Conservation (phyloP, 2,113 vertebrate species). For the Campylorhamphus procurvoides region DNA sequence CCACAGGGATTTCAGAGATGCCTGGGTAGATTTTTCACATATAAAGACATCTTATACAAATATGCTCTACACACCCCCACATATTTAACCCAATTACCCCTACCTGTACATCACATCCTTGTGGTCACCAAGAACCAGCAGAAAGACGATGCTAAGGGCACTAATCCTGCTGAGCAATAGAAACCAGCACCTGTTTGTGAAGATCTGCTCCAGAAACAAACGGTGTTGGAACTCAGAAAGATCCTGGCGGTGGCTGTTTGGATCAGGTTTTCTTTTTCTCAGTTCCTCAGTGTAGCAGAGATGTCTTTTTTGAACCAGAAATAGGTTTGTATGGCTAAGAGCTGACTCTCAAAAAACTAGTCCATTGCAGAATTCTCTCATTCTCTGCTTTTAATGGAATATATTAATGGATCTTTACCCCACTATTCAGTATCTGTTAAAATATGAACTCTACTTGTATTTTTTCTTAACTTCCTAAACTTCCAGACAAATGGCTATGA, state of each 20-base stretch:
- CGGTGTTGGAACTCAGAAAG: neutral
- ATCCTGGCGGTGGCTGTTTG: neutral
- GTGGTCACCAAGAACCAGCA: neutral
- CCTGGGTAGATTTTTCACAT: neutral
- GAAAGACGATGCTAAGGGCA: neutral
- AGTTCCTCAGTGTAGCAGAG: neutral
- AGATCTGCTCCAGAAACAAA: neutral
- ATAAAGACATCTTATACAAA: neutral
- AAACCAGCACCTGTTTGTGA: neutral
- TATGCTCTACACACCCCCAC: neutral
- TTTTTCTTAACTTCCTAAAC: neutral
- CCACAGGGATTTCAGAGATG: neutral
- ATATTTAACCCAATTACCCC: neutral
- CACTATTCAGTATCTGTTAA: neutral
- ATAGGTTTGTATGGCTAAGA: neutral
- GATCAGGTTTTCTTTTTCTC: neutral
- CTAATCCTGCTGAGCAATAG: neutral
- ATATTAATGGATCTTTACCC: neutral
- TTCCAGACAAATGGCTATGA: neutral
- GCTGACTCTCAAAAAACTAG: neutral
- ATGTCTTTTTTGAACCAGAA: neutral
- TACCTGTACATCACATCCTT: neutral
- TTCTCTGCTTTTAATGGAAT: neutral
- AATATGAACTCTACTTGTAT: neutral
- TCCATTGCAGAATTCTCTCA: neutral